Evolutionary conservation across 2,888 invertebrate species (phyloP).

Genomic region (Clusia tigrina): DNA sequence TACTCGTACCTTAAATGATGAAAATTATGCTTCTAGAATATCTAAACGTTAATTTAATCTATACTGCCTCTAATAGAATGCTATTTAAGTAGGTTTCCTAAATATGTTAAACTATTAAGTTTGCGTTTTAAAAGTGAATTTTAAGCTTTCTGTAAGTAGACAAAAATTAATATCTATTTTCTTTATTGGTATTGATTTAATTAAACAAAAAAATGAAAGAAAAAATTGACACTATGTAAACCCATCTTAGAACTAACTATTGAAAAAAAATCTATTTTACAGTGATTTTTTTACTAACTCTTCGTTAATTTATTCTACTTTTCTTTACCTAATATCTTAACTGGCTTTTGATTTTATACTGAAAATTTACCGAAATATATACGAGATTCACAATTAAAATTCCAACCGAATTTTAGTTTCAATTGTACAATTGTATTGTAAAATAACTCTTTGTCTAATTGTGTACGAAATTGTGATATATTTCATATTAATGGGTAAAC

Average conservation of each 20-base stretch:
- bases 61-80: conserved; percentile 28
- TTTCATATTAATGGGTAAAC: too few relatives aligned
- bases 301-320: not conserved
- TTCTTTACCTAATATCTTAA: not conserved
- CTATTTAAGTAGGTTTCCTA: conserved; percentile 27
- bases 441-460: too few relatives aligned
- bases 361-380: too few relatives aligned
- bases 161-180: conserved; percentile 9
- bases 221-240: conserved; percentile 34
- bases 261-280: conserved; percentile 20
- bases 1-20: not conserved
- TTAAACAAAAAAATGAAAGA: conserved; percentile 22
- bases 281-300: conserved; percentile 11
- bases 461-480: too few relatives aligned
- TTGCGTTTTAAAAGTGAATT: conserved; percentile 17
- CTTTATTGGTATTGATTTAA: too few relatives aligned
- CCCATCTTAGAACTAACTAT: conserved; percentile 37
- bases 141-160: conserved; percentile 31
- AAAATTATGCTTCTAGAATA: conserved; percentile 30
- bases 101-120: conserved; percentile 21
- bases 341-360: too few relatives aligned
- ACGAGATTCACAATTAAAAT: too few relatives aligned
- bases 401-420: too few relatives aligned
- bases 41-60: conserved; percentile 32
- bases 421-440: too few relatives aligned